These are phyloP conservation scores for Ricordea florida DNA, from an alignment of 92 coral and sea anemone genomes.

Conservation along the genomic window DNA sequence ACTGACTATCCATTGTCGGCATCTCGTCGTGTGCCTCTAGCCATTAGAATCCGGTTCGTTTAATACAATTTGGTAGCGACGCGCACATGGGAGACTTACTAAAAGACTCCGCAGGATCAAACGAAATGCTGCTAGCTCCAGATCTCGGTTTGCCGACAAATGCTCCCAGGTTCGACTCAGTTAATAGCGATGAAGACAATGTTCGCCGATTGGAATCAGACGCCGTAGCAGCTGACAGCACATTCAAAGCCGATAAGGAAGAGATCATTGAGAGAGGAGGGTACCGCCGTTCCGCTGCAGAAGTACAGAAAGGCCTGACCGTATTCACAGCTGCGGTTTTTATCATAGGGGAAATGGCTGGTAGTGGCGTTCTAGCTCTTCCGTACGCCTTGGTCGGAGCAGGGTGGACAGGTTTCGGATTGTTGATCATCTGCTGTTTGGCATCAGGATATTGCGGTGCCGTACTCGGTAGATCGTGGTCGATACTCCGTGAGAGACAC, in stretches of 20 bases:
- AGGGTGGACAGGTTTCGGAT: conserved; percentile 80
- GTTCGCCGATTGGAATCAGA: not conserved
- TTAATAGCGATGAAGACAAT: too few species aligned
- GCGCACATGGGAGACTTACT: not conserved
- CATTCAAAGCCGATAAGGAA: too few species aligned
- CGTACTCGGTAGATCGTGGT: conserved; percentile 81
- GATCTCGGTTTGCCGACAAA: too few species aligned
- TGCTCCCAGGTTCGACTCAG: too few species aligned
- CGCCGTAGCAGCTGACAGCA: not conserved
- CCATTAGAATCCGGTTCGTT: too few species aligned
- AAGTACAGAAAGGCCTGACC: conserved; percentile 68
- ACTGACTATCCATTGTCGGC: too few species aligned
- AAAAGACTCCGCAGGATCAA: not conserved
- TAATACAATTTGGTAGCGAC: too few species aligned
- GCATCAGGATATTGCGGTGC: conserved; percentile 93
- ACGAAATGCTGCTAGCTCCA: conserved; percentile 9
- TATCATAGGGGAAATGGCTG: conserved; percentile 97
- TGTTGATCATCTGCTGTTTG: conserved; percentile 70
- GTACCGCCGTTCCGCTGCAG: not conserved
- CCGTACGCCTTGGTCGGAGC: conserved; percentile 84
- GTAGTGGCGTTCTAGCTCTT: conserved; percentile 92
- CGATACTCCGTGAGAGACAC: conserved; percentile 65
- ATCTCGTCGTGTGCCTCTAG: too few species aligned
- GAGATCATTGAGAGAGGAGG: not conserved
- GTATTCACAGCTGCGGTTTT: conserved; percentile 91